Evolutionary conservation across 2,113 vertebrate species (phyloP), one percentile per base, ranked within the genome.

Genomic region (Phainopepla nitens): DNA sequence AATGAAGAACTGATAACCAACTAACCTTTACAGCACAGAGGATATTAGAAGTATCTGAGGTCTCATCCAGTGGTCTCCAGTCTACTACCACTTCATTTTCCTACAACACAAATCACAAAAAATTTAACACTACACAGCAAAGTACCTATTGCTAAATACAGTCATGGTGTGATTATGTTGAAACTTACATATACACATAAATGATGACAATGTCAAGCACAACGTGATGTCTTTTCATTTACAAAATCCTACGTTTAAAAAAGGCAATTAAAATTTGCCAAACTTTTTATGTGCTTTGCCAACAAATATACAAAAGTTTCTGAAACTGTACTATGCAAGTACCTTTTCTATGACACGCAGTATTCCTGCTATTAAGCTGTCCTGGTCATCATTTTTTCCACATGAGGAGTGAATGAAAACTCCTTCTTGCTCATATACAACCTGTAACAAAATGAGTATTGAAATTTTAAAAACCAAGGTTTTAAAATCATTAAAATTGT

Each of bases 1-100:
- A 68, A 87, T 28, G 47, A 87, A 61, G 20, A 95, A n/a, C 41
- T 29, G 54, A 25, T 20, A 96, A 82, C 10, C 41, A 93, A 62
- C 10, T 83, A 97, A 99, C 99, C 99, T 99, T 99, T 97, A 98
- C 98, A 95, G 99, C 99, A 98, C 98, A 99, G 31, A 99, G 98
- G 96, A 99, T 99, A 97, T 98, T 99, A 78, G 99, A 99, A 65
- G 98, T 98, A 97, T 99, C 99, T 49, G 99, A 98, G 5, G 98
- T 97, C 65, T 99, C 99, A 94, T 99, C 99, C 97, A 99, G 27
- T 23, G 99, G 99, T 92, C 98, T 98, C 98, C 98, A 99, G 84
- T 99, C 99, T 94, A 99, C 98, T 53, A 98, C 62, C 72, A 98
- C 97, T 96, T 99, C 99, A 65, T 98, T 98, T 96, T 99, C 99